Base-by-base conservation (phyloP, 2,888 invertebrate species). In the Blastobasis adustella region DNA sequence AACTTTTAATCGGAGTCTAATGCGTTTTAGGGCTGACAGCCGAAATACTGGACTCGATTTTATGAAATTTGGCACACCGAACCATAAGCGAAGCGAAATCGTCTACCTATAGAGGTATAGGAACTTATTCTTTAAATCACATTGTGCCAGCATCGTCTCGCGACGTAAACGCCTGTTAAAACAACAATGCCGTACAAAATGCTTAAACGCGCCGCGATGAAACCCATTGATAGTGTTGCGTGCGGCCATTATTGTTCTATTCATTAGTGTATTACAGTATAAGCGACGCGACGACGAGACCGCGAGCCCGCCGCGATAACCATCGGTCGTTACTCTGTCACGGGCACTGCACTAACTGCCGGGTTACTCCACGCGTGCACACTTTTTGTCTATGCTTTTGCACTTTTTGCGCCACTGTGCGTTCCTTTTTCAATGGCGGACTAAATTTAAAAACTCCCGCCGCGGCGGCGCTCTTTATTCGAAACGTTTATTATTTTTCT, bases 241-340 rank as follows among this genome's bases (percentile, higher is more conserved):
- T 46, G 36, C 10, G 10, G 38, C n/a, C 37, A 38, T 23, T 23
- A 23, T 23, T 37, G 44, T 10, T 45, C 38, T 38, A 38, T 39
- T 51, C 42, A 37, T 51, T 44, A 38, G 23, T 8, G 37, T 39
- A 38, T 48, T 40, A 48, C 10, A 39, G 54, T 45, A 49, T 40
- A n/a, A 43, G 23, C 23, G 23, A 23, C 49, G 9, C 37, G 49
- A 45, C 44, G 23, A 23, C 23, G 23, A 23, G 23, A 23, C 23
- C 23, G 59, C 59, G 56, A 65, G 63, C 54, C 56, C 60, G 57
- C 51, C 10, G 61, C 71, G 82, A 86, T 84, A 84, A 81, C 65
- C 75, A 86, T 83, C 86, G 77, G 74, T 84, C 78, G 79, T 84
- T 84, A 82, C 61, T 61, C 70, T 76, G 85, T 85, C 84, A 85